These are phyloP conservation scores for Cyclophora albipunctata DNA, from an alignment of 2,888 invertebrate genomes.

Conservation along the genomic window DNA sequence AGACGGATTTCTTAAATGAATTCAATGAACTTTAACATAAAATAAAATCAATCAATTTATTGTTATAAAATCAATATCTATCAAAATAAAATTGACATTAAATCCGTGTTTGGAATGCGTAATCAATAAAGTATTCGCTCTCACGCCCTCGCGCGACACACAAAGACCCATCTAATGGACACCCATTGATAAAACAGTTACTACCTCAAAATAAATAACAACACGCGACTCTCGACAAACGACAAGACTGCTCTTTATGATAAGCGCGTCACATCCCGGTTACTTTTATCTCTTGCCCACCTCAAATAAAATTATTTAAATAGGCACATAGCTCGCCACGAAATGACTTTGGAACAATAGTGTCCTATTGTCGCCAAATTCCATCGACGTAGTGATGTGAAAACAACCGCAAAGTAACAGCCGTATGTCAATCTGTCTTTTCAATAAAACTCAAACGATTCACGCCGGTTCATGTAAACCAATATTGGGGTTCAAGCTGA, in stretches of 20 bases:
- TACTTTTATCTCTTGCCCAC: slow-evolving; percentile 7
- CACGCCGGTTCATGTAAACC: slow-evolving; percentile 52
- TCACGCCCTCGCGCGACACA: slow-evolving; percentile 36
- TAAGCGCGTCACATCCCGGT: slow-evolving; percentile 22
- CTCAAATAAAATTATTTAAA: slow-evolving; percentile 7
- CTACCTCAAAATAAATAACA: slow-evolving; percentile 49
- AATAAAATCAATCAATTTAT: slow-evolving; percentile 17
- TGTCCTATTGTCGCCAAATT: slow-evolving; percentile 35
- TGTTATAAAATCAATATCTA: slow-evolving; percentile 18
- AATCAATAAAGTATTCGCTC: slow-evolving; percentile 37
- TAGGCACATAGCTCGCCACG: background rate
- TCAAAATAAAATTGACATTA: slow-evolving; percentile 21
- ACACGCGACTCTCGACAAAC: slow-evolving; percentile 28
- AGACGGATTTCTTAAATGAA: background rate
- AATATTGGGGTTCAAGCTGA: slow-evolving; percentile 42
- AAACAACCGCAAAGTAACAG: slow-evolving; percentile 45
- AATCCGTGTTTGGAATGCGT: slow-evolving; percentile 25
- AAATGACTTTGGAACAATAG: background rate
- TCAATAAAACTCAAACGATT: slow-evolving; percentile 47
- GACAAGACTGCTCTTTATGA: slow-evolving; percentile 34
- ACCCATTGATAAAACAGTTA: slow-evolving; percentile 50
- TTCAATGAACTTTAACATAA: slow-evolving; percentile 9
- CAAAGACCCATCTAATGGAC: slow-evolving; percentile 40
- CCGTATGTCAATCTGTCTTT: slow-evolving; percentile 54
- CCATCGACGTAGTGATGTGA: slow-evolving; percentile 39